phyloP scores from a whole-genome alignment of 2,797 vertebrate species.

The Hybognathus amarus region DNA sequence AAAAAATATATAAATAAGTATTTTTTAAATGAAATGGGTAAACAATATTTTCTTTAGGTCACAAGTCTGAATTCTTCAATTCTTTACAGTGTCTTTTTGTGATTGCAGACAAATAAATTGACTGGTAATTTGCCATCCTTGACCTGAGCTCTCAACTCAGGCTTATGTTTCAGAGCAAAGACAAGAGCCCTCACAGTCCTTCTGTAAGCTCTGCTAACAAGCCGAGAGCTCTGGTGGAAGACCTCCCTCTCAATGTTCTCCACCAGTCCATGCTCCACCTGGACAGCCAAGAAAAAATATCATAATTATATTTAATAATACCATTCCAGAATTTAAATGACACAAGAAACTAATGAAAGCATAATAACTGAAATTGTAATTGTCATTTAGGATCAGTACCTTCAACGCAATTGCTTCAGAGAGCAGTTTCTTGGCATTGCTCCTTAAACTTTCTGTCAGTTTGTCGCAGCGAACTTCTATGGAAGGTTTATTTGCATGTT shows the following conservation, averaged over 20 bases:
- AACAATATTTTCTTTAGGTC: background rate
- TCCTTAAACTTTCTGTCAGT: constrained; percentile 86
- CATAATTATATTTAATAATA: background rate
- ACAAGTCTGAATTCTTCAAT: background rate
- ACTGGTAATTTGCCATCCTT: constrained; percentile 80
- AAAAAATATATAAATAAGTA: background rate
- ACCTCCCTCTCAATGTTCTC: constrained; percentile 96
- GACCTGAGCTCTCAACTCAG: constrained; percentile 83
- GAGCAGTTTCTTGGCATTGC: constrained; percentile 86
- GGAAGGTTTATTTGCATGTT: constrained; percentile 85
- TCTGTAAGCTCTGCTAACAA: constrained; percentile 87
- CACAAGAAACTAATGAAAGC: background rate
- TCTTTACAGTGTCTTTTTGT: constrained; percentile 83
- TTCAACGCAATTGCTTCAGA: constrained; percentile 85
- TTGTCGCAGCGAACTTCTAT: constrained; percentile 92
- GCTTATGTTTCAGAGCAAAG: constrained; percentile 91
- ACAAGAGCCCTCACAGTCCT: constrained; percentile 88
- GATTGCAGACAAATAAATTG: constrained; percentile 82
- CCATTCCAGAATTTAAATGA: background rate
- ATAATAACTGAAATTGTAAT: background rate
- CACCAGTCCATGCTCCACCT: constrained; percentile 90
- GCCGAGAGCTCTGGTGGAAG: constrained; percentile 90
- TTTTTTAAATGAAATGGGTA: background rate
- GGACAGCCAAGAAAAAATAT: constrained; percentile 50
- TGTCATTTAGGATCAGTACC: constrained; percentile 70